Conservation (phyloP, 2,888 invertebrate genomes). For the Melieria omissa region DNA sequence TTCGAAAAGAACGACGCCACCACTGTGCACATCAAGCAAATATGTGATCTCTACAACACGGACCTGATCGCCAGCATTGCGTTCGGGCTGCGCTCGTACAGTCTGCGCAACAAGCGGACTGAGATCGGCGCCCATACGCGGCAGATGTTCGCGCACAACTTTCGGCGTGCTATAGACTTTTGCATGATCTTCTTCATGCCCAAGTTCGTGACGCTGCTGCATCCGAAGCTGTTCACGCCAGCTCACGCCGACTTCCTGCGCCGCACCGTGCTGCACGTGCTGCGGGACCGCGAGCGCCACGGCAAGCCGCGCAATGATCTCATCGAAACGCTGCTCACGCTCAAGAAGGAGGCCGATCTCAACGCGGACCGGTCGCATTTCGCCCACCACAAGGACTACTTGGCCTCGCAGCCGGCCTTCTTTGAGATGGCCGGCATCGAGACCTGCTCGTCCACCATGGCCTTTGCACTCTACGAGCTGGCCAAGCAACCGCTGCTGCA, state of each 20-base stretch:
- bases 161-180: slow-evolving; percentile 62
- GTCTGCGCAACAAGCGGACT: slow-evolving; percentile 65
- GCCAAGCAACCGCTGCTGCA: slow-evolving; percentile 66
- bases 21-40: slow-evolving; percentile 58
- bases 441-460: slow-evolving; percentile 65
- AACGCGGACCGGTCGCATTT: slow-evolving; percentile 56
- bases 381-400: slow-evolving; percentile 58
- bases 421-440: slow-evolving; percentile 65
- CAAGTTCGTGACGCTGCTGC: slow-evolving; percentile 58
- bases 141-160: slow-evolving; percentile 61
- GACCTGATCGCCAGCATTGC: slow-evolving; percentile 69
- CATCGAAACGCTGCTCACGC: slow-evolving; percentile 68
- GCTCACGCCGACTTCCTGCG: slow-evolving; percentile 64
- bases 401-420: slow-evolving; percentile 64
- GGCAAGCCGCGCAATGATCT: slow-evolving; percentile 68
- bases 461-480: slow-evolving; percentile 66
- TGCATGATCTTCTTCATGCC: slow-evolving; percentile 66
- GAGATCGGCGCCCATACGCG: slow-evolving; percentile 65
- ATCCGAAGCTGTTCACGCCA: slow-evolving; percentile 56
- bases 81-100: slow-evolving; percentile 67
- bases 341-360: slow-evolving; percentile 63
- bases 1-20: slow-evolving; percentile 46
- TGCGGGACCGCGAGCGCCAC: slow-evolving; percentile 65
- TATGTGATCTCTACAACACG: slow-evolving; percentile 63
- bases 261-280: slow-evolving; percentile 63